phyloP scores from a whole-genome alignment of 2,888 invertebrate genomes.

The Fragum whitleyi region DNA sequence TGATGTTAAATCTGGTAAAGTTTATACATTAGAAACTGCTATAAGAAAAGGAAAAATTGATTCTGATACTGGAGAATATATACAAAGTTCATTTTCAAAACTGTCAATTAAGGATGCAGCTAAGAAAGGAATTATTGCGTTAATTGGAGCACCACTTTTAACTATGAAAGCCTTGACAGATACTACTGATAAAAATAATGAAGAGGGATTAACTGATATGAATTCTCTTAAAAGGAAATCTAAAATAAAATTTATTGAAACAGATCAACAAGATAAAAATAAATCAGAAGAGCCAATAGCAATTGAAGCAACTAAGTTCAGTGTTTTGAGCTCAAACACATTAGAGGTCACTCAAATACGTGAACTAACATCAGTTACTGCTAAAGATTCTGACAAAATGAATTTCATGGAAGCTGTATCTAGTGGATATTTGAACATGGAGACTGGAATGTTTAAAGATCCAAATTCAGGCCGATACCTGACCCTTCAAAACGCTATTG shows the following conservation, averaged over 20 bases:
- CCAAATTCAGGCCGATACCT: conserved; percentile 92
- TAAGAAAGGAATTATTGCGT: conserved; percentile 89
- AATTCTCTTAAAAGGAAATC: conserved; percentile 44
- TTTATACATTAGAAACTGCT: conserved; percentile 88
- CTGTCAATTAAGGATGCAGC: conserved; percentile 90
- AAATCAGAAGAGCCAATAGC: conserved; percentile 46
- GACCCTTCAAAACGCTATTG: conserved; percentile 92
- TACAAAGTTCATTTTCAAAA: conserved; percentile 92
- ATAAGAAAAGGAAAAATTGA: conserved; percentile 87
- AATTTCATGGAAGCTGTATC: conserved; percentile 81
- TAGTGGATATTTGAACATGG: conserved; percentile 90
- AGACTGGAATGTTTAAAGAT: conserved; percentile 91
- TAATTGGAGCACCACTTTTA: conserved; percentile 90
- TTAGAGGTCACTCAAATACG: conserved; percentile 75
- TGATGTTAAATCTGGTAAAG: conserved; percentile 88
- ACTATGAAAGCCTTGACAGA: conserved; percentile 61
- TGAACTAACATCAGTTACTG: conserved; percentile 65
- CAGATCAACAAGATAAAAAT: not conserved
- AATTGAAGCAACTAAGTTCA: conserved; percentile 65
- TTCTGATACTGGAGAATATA: conserved; percentile 89
- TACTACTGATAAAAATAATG: conserved; percentile 10
- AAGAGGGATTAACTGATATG: conserved; percentile 48
- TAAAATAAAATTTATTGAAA: not conserved
- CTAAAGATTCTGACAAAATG: conserved; percentile 71
- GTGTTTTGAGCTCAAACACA: conserved; percentile 60